phyloP scores from a whole-genome alignment of 2,888 invertebrate genomes.

The Emmelina monodactyla region DNA sequence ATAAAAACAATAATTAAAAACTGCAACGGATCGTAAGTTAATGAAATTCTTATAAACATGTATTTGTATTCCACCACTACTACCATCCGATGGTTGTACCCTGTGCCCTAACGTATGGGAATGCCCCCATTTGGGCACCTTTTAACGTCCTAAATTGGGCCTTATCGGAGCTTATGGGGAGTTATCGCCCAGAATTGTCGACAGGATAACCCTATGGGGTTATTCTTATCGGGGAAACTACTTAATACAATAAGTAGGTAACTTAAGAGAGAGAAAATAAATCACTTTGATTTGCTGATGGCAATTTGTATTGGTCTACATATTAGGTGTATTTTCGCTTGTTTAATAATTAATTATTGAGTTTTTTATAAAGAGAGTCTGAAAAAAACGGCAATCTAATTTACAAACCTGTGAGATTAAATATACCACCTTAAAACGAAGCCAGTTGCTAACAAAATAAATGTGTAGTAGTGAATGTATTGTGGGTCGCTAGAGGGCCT shows the following conservation, averaged over 20 bases:
- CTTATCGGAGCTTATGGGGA: slow-evolving; percentile 47
- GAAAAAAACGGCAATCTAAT: too few species aligned
- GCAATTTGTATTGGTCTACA: background rate
- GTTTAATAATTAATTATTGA: background rate
- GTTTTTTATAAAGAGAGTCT: background rate
- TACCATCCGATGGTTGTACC: too few species aligned
- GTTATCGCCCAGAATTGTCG: slow-evolving; percentile 47
- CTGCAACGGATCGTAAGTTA: too few species aligned
- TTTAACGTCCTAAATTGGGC: slow-evolving; percentile 62
- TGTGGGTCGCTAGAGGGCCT: too few species aligned
- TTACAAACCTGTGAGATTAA: too few species aligned
- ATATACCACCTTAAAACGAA: too few species aligned
- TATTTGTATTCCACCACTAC: too few species aligned
- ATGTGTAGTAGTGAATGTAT: too few species aligned
- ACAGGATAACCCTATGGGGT: slow-evolving; percentile 34
- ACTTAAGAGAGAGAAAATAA: too few species aligned
- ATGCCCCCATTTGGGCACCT: slow-evolving; percentile 59
- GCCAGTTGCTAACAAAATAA: too few species aligned
- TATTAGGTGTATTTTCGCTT: background rate
- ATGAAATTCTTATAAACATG: too few species aligned
- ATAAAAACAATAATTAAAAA: too few species aligned
- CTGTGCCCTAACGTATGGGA: slow-evolving; percentile 60
- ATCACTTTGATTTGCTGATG: background rate
- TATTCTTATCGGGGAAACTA: slow-evolving; percentile 41
- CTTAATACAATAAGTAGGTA: slow-evolving; percentile 28